These are phyloP conservation scores for Molossus molossus DNA, from an alignment of 2,797 vertebrate species.

Conservation along the genomic window DNA sequence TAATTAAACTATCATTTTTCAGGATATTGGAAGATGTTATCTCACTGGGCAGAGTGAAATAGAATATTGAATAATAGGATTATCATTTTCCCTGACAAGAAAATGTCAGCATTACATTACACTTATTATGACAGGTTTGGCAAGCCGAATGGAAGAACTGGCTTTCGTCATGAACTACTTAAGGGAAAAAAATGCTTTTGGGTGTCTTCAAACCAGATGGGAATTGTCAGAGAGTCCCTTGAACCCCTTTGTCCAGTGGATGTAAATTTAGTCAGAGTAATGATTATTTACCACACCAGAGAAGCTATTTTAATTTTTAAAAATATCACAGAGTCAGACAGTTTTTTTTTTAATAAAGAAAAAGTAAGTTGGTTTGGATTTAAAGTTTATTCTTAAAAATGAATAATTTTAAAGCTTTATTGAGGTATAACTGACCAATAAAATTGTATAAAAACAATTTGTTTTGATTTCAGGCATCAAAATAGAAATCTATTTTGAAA, in stretches of 20 bases:
- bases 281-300: slow-evolving; percentile 25
- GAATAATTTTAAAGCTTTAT: neutral
- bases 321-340: neutral
- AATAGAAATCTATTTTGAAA: slow-evolving; percentile 41
- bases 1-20: slow-evolving; percentile 41
- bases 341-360: slow-evolving; percentile 42
- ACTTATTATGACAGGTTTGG: slow-evolving; percentile 57
- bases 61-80: neutral
- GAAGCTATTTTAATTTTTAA: slow-evolving; percentile 56
- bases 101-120: neutral
- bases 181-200: neutral
- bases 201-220: slow-evolving; percentile 42
- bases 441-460: neutral
- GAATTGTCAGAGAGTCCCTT: neutral
- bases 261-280: slow-evolving; percentile 53
- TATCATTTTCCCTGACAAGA: neutral
- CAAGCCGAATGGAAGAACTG: neutral
- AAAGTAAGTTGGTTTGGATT: slow-evolving; percentile 56
- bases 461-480: slow-evolving; percentile 29
- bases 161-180: slow-evolving; percentile 16
- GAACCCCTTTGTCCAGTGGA: slow-evolving; percentile 37
- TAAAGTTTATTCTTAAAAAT: slow-evolving; percentile 59
- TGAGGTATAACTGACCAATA: neutral
- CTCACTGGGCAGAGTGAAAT: neutral
- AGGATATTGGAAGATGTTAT: neutral